Conservation (phyloP, 2,888 invertebrate species). For the Eupithecia tripunctaria region DNA sequence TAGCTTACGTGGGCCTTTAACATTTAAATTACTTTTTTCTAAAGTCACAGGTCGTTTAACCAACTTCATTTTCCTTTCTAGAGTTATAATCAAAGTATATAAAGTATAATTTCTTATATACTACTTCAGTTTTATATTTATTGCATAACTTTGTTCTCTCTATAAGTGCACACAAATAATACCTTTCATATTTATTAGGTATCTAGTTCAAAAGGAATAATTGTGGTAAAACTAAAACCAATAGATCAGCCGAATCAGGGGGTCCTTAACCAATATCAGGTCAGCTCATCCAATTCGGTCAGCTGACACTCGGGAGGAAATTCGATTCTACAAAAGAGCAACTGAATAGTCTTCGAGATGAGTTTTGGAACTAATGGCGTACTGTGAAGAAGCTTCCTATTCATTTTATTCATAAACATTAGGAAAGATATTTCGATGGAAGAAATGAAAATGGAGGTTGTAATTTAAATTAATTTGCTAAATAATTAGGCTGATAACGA, state of each 20-base stretch:
- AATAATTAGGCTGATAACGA: background rate
- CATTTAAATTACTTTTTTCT: too few species aligned
- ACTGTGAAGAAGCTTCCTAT: background rate
- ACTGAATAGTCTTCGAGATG: slow-evolving; percentile 15
- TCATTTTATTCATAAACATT: background rate
- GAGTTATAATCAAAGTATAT: too few species aligned
- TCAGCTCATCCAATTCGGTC: slow-evolving; percentile 35
- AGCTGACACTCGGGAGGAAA: slow-evolving; percentile 39
- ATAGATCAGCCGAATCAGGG: slow-evolving; percentile 4
- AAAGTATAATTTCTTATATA: too few species aligned
- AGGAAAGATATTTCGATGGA: background rate
- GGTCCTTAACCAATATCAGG: slow-evolving; percentile 5
- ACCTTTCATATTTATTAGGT: too few species aligned
- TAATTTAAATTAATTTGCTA: background rate
- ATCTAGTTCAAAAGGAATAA: too few species aligned
- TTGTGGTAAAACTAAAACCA: too few species aligned
- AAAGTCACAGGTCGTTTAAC: too few species aligned
- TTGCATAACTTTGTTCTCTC: too few species aligned
- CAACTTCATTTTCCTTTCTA: too few species aligned
- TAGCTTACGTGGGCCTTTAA: background rate
- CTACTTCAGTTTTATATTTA: too few species aligned
- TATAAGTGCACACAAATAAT: too few species aligned
- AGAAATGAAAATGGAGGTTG: background rate
- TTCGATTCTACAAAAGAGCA: slow-evolving; percentile 33
- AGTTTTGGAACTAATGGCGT: slow-evolving; percentile 6